Evolutionary conservation across 2,888 invertebrate species (phyloP).

Genomic region (Drosophila longiperda): DNA sequence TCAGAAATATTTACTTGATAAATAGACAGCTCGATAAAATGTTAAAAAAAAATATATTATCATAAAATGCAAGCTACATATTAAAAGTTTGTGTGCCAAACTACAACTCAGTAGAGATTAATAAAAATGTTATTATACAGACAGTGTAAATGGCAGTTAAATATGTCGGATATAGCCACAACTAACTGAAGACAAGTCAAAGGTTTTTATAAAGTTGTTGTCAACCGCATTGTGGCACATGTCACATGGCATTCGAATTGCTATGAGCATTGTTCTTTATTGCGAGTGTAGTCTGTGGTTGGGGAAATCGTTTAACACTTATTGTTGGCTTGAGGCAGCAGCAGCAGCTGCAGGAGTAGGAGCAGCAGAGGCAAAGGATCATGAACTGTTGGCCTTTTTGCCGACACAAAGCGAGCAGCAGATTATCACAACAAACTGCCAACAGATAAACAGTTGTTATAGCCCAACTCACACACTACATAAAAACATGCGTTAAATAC

Average conservation of each 20-base stretch:
- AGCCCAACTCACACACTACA: conserved; percentile 44
- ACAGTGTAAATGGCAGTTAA: not conserved
- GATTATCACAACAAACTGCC: conserved; percentile 59
- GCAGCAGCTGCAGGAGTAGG: not conserved
- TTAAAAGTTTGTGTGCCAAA: not conserved
- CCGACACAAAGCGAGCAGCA: conserved; percentile 25
- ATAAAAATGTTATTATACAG: not conserved
- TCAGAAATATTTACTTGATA: not conserved
- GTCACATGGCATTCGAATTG: conserved; percentile 26
- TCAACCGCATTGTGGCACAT: conserved; percentile 21
- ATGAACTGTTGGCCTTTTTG: conserved; percentile 37
- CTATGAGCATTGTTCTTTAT: conserved; percentile 17
- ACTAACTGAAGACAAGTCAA: not conserved
- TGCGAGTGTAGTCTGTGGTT: conserved; percentile 31
- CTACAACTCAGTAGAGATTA: not conserved
- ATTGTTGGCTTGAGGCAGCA: conserved; percentile 24
- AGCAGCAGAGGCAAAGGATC: conserved; percentile 17
- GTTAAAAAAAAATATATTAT: not conserved
- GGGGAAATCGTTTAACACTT: conserved; percentile 17
- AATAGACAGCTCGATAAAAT: not conserved
- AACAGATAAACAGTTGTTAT: conserved; percentile 58
- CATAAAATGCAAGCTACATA: not conserved
- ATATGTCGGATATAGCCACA: not conserved
- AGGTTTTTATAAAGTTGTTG: conserved; percentile 19
- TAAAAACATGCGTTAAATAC: conserved; percentile 40